These are phyloP conservation scores for Trypoxylus dichotomus DNA, from an alignment of 1,140 invertebrate genomes.

Conservation along the genomic window DNA sequence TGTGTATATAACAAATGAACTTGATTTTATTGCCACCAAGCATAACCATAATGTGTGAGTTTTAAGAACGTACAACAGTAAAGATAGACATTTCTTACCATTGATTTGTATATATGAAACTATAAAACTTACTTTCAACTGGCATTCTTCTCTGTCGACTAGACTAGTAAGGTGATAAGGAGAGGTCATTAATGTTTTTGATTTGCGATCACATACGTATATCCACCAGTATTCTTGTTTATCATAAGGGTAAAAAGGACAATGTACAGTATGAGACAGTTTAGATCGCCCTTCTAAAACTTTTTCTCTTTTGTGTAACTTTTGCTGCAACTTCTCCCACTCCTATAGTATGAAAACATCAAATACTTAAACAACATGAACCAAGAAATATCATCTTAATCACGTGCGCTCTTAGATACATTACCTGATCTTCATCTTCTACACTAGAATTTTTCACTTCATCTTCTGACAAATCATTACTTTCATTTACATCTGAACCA, in stretches of 20 bases:
- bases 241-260: slow-evolving; percentile 92
- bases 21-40: no score
- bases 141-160: slow-evolving; percentile 79
- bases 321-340: slow-evolving; percentile 67
- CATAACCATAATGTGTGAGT: no score
- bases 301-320: slow-evolving; percentile 79
- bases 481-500: slow-evolving; percentile 59
- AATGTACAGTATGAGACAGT: slow-evolving; percentile 90
- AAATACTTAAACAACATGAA: no score
- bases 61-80: no score
- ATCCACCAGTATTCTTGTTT: slow-evolving; percentile 99
- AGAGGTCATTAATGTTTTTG: slow-evolving; percentile 82
- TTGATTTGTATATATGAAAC: neutral
- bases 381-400: neutral
- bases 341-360: no score
- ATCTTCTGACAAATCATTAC: slow-evolving; percentile 63
- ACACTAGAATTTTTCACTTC: slow-evolving; percentile 71
- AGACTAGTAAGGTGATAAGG: slow-evolving; percentile 89
- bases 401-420: neutral
- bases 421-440: slow-evolving; percentile 50
- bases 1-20: no score
- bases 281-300: slow-evolving; percentile 91
- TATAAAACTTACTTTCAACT: slow-evolving; percentile 66
- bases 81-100: no score
- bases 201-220: slow-evolving; percentile 94